Evolutionary conservation across 1,140 invertebrate genomes (phyloP).

Genomic region (Drosophila repletoides): DNA sequence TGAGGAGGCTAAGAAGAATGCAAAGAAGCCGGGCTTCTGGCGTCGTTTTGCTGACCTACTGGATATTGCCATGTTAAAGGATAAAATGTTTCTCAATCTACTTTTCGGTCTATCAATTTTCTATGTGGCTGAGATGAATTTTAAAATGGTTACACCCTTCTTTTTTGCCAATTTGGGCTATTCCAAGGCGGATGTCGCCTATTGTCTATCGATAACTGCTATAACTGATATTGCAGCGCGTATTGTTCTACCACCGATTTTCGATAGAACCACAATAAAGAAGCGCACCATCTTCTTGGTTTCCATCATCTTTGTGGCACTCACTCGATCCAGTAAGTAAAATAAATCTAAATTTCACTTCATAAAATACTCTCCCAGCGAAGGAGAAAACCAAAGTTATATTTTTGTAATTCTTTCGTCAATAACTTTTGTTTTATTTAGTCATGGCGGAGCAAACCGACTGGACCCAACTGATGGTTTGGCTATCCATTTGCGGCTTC

Average conservation of each 20-base stretch:
- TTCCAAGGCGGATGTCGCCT: constrained; percentile 86
- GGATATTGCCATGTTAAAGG: constrained; percentile 86
- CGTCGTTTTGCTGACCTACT: constrained; percentile 84
- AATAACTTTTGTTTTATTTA: constrained; percentile 65
- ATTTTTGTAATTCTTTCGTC: no score
- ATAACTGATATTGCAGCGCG: constrained; percentile 88
- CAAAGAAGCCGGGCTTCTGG: constrained; percentile 83
- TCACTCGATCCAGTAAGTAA: constrained; percentile 88
- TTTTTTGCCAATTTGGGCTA: constrained; percentile 87
- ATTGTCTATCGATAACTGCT: constrained; percentile 88
- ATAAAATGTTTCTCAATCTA: constrained; percentile 87
- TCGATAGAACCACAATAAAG: constrained; percentile 86
- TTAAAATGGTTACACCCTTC: constrained; percentile 89
- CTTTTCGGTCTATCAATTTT: constrained; percentile 88
- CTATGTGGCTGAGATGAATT: constrained; percentile 89
- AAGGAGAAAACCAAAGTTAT: no score
- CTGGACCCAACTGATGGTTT: constrained; percentile 86
- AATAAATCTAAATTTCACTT: no score
- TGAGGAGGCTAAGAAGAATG: constrained; percentile 56
- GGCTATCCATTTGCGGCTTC: constrained; percentile 88
- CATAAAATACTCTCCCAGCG: no score
- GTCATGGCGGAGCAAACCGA: constrained; percentile 87
- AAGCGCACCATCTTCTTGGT: constrained; percentile 88
- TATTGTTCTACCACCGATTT: constrained; percentile 87
- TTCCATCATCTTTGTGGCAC: constrained; percentile 86